These are phyloP conservation scores for Lampropteryx suffumata DNA, from an alignment of 2,888 invertebrate genomes.

Conservation along the genomic window DNA sequence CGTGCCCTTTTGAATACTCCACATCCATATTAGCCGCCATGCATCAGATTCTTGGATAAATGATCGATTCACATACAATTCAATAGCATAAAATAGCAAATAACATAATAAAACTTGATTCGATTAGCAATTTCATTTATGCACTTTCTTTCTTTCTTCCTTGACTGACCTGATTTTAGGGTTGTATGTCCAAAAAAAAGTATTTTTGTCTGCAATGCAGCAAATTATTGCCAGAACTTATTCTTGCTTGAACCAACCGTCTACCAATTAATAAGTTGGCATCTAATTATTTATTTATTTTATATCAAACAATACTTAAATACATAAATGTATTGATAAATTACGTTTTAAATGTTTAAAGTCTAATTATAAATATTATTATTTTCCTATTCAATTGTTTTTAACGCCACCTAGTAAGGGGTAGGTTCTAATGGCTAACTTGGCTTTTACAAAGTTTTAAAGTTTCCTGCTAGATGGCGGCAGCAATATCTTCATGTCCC, in stretches of 20 bases:
- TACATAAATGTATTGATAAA: neutral
- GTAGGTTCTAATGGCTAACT: neutral
- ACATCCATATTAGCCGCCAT: conserved; percentile 53
- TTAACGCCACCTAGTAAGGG: conserved; percentile 12
- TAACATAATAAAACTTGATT: conserved; percentile 62
- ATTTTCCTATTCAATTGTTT: neutral
- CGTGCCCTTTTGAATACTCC: conserved; percentile 51
- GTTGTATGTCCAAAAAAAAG: conserved; percentile 27
- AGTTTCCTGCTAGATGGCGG: neutral
- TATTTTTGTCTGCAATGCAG: conserved; percentile 26
- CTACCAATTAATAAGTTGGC: no score
- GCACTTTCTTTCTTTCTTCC: no score
- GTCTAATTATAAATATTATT: no score
- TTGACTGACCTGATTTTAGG: conserved; percentile 60
- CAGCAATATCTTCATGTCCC: no score
- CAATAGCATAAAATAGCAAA: conserved; percentile 59
- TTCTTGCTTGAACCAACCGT: no score
- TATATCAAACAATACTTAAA: no score
- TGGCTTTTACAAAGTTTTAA: neutral
- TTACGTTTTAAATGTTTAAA: no score
- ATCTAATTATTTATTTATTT: no score
- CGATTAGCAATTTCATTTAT: conserved; percentile 49
- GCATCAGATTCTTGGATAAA: conserved; percentile 37
- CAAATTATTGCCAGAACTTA: conserved; percentile 28
- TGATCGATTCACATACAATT: conserved; percentile 52